Evolutionary conservation across 2,797 vertebrate species (phyloP).

Genomic region (Crax fasciolata): DNA sequence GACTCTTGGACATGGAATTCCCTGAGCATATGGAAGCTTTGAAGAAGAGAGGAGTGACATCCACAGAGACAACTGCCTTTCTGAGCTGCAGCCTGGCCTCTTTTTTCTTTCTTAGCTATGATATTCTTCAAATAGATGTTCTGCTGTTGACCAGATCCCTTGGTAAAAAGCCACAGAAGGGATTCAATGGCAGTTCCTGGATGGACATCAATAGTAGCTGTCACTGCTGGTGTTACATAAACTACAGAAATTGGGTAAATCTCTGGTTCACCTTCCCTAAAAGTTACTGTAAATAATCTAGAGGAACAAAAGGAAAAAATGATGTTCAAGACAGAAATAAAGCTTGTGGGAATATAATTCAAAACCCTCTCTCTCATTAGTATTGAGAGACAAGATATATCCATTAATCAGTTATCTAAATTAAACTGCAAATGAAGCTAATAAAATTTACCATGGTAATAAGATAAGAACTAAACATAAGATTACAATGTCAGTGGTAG

Average conservation of each 20-base stretch:
- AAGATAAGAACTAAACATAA: slow-evolving; percentile 27
- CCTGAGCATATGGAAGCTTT: background rate
- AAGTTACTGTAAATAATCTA: background rate
- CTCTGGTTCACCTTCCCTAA: background rate
- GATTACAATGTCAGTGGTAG: background rate
- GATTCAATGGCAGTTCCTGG: background rate
- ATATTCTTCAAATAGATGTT: background rate
- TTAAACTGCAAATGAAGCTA: slow-evolving; percentile 65
- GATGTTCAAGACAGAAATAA: background rate
- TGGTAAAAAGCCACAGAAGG: background rate
- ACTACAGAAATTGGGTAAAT: background rate
- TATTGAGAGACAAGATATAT: slow-evolving; percentile 10
- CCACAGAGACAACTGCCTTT: background rate
- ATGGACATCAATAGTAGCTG: background rate
- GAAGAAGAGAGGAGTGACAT: background rate
- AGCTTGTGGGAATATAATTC: slow-evolving; percentile 18
- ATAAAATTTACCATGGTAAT: slow-evolving; percentile 44
- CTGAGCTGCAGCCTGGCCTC: background rate
- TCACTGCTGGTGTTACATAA: background rate
- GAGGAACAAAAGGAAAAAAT: background rate
- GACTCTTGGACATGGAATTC: background rate
- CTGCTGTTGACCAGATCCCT: background rate
- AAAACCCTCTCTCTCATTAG: slow-evolving; percentile 43
- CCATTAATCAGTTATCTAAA: slow-evolving; percentile 54
- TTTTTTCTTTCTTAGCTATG: background rate